Percentiles rank a stretch among this genome's conserved stretches.
These are phyloP conservation scores for Haplochromis vanheusdeni DNA, from an alignment of 2,113 vertebrate species.

Conservation along the genomic window DNA sequence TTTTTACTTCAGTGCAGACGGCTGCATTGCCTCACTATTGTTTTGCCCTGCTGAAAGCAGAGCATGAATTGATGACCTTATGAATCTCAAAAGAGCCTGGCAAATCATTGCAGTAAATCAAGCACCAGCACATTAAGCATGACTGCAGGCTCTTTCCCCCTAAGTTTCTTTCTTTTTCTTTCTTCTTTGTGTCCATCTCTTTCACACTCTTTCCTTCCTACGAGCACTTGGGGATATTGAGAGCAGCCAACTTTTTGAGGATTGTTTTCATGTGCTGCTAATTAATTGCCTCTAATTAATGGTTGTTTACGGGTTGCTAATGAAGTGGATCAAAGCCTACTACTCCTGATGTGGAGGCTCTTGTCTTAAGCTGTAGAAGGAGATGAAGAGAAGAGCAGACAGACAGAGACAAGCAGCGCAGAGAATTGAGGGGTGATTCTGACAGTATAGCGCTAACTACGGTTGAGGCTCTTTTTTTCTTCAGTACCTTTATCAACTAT, in stretches of 20 bases:
- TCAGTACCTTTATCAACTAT: conserved; percentile 24
- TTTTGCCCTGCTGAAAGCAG: conserved; percentile 42
- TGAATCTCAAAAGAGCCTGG: conserved; percentile 51
- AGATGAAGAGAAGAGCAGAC: neutral
- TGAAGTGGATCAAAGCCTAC: conserved; percentile 51
- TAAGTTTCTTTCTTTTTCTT: neutral
- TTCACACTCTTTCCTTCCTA: neutral
- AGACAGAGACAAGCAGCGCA: neutral
- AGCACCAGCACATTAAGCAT: conserved; percentile 46
- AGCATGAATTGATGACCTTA: conserved; percentile 62
- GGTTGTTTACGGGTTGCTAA: conserved; percentile 53
- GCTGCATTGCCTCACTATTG: conserved; percentile 23
- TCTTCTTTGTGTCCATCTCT: neutral
- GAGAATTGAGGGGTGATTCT: neutral
- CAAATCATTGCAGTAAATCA: conserved; percentile 58
- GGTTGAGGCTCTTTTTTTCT: neutral
- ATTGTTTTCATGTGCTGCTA: conserved; percentile 48
- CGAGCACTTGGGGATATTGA: conserved; percentile 7
- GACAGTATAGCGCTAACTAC: neutral
- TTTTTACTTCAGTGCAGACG: conserved; percentile 8
- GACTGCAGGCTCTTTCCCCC: conserved; percentile 31
- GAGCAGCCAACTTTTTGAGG: neutral
- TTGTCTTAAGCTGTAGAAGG: neutral
- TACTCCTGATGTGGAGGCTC: conserved; percentile 16
- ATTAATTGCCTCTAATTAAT: conserved; percentile 56